phyloP scores from a whole-genome alignment of 2,797 vertebrate species.

The Pantherophis vulpinus region DNA sequence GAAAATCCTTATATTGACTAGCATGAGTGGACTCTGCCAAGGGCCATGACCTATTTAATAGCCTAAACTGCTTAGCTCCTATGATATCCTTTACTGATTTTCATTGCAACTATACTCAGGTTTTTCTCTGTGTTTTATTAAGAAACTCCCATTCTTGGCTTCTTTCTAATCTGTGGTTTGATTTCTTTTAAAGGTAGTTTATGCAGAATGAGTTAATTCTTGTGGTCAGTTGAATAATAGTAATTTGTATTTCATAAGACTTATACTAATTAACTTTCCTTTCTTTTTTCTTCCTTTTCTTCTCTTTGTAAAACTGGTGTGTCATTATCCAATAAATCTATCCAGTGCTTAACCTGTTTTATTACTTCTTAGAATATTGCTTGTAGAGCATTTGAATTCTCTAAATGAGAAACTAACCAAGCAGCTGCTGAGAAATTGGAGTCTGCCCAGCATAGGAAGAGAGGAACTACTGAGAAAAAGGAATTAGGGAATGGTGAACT shows the following conservation, averaged over 20 bases:
- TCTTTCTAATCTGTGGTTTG: not conserved
- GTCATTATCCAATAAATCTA: constrained; percentile 16
- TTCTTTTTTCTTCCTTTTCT: not conserved
- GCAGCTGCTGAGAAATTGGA: constrained; percentile 47
- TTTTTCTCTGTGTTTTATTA: not conserved
- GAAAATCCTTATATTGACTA: not conserved
- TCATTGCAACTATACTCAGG: not conserved
- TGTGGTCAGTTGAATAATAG: constrained; percentile 8
- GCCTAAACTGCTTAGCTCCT: not conserved
- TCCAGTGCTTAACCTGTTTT: constrained; percentile 5
- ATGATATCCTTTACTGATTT: not conserved
- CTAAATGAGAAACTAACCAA: constrained; percentile 30
- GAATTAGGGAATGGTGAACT: not conserved
- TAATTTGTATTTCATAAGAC: not conserved
- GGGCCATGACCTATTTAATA: not conserved
- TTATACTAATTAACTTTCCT: constrained; percentile 20
- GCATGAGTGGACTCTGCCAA: not conserved
- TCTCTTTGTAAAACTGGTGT: not conserved
- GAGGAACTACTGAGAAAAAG: not conserved
- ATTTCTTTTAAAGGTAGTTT: not conserved
- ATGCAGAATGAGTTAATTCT: not conserved
- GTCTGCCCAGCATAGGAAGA: not conserved
- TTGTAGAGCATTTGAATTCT: constrained; percentile 3
- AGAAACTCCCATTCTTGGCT: not conserved
- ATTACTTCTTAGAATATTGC: not conserved